Base-by-base conservation (phyloP, 2,113 vertebrate genomes). In the Dissostichus mawsoni region DNA sequence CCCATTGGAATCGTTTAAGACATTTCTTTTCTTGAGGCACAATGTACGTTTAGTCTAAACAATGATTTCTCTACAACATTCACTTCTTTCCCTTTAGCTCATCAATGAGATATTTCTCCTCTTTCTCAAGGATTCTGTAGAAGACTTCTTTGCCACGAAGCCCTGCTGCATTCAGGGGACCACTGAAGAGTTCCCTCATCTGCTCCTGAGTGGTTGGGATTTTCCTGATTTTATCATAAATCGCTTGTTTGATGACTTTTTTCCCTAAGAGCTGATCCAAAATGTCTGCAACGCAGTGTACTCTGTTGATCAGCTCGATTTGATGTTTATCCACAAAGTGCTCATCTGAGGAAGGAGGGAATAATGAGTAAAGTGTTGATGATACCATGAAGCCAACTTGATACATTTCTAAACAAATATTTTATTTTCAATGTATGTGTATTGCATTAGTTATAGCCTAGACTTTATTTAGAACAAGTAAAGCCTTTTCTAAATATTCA, bases 211-310 rank as follows among this genome's bases (percentile, higher is more conserved):
- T 2, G 20, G 0, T 44, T 0, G 6, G 0, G 5, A 45, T 0
- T 3, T 0, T 3, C 3, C 5, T 3, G 59, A 90, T 80, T 0
- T 0, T 2, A 0, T n/a, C 11, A 67, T 93, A 94, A 0, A 0
- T 0, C n/a, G 81, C 47, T 1, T 17, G 0, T 0, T 33, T 0
- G 53, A 92, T 47, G 23, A 88, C 67, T 0, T 36, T 0, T 0
- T 44, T n/a, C n/a, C n/a, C n/a, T n/a, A n/a, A n/a, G 10, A 95
- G 93, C 1, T 23, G 17, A 69, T 94, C 92, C 71, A 95, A 18
- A 71, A 94, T 86, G n/a, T 36, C 0, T 0, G 1, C 11, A 23
- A 89, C 8, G 6, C 41, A 1, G 57, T 0, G 20, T 76, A 90
- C 88, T 74, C 85, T 81, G 0, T 47, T 0, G 29, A 77, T 91